Percentiles rank a stretch among this genome's conserved stretches.
Conservation (phyloP, 2,888 invertebrate species). For the Belgica antarctica region DNA sequence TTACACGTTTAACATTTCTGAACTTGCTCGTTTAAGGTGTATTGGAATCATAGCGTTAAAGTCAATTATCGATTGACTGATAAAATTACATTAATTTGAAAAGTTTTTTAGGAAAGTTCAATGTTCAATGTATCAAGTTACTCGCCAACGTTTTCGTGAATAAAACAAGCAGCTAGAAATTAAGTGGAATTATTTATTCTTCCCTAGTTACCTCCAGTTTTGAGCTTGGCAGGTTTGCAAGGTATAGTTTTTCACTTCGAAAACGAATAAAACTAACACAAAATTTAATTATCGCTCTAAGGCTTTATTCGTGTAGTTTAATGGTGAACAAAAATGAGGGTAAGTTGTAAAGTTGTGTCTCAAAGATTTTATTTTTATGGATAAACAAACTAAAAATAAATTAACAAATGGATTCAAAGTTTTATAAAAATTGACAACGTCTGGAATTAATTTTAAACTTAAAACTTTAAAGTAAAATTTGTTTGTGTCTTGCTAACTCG, state of each 20-base stretch:
- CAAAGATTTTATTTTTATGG: too few relatives aligned
- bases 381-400: too few relatives aligned
- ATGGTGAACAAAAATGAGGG: too few relatives aligned
- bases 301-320: too few relatives aligned
- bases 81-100: conserved; percentile 40
- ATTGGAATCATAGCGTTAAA: conserved; percentile 13
- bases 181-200: conserved; percentile 22
- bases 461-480: too few relatives aligned
- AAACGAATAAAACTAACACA: neutral
- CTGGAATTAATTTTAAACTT: too few relatives aligned
- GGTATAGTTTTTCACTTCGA: neutral
- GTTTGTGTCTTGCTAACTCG: too few relatives aligned
- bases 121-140: conserved; percentile 25
- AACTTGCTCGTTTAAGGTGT: conserved; percentile 36
- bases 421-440: too few relatives aligned
- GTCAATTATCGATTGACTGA: conserved; percentile 37
- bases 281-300: conserved; percentile 30
- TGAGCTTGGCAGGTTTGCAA: neutral
- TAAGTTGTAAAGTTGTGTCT: too few relatives aligned
- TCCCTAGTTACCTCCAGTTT: conserved; percentile 1
- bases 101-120: conserved; percentile 19
- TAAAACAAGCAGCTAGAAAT: neutral
- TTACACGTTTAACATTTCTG: conserved; percentile 17
- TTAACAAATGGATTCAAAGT: too few relatives aligned
- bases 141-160: neutral